Evolutionary conservation across 2,797 vertebrate species (phyloP), one percentile per base, ranked within the genome.

Genomic region (Myiotriccus ornatus): DNA sequence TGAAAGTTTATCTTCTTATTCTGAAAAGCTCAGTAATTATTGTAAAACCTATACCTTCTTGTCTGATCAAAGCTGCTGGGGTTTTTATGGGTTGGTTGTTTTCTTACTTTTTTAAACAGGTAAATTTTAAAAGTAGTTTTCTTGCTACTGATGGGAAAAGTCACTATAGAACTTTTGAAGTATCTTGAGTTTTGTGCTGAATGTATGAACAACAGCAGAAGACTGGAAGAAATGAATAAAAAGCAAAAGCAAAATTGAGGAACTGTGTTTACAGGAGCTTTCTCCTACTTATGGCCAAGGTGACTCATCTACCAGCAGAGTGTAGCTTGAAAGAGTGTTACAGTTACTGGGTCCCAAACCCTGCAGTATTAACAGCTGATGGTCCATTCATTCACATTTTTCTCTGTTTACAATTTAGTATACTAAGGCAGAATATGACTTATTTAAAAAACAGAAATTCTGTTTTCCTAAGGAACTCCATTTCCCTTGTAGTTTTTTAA

Each of bases 311-410:
- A 67, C 20, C 39, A 71, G 34, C 14, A 84, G 16, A 69, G 71
- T 0, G 0, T 2, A 43, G 5, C 16, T 10, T 74, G 7, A 16
- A 90, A 49, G 17, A 27, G 5, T 2, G 0, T 10, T 60, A 60
- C 3, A 62, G 20, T 23, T 30, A 35, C 0, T 1, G 22, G 41
- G n/a, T 28, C n/a, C 23, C 65, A 41, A 60, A 71, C 52, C 4
- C 19, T 15, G 28, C 20, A 92, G 39, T 6, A 15, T 8, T 16
- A 62, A 57, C 28, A 75, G 34, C 39, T 65, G 14, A 39, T 50
- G 21, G 30, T 30, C 28, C 27, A 7, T 25, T 56, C 28, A 74
- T 2, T 7, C 46, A 41, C 30, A 4, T 3, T 89, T 53, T n/a
- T 49, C 76, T 53, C 20, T 6, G 6, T 8, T 91, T 23, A 47